Evolutionary conservation across 2,797 vertebrate species (phyloP), one percentile per base, ranked within the genome.

Genomic region (Nasua narica): DNA sequence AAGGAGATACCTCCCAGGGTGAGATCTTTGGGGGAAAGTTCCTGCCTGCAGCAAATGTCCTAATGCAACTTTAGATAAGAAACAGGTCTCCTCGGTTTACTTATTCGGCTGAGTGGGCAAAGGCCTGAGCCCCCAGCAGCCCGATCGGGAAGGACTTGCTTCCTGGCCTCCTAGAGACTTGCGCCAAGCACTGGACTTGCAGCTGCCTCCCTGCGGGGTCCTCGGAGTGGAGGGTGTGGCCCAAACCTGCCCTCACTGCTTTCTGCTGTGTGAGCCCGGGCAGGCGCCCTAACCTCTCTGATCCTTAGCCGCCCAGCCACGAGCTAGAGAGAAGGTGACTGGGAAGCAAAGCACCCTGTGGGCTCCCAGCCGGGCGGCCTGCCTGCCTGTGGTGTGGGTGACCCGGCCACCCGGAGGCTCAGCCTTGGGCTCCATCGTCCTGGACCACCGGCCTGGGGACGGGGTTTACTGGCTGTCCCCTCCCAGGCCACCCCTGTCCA

Each of bases 401-500:
- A 5, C 6, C 0, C 14, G 27, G 72, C 19, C 9, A 16, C 72
- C 12, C 52, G 2, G 5, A 69, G 27, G 9, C 60, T 60, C n/a
- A 12, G 81, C 40, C 25, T 0, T 32, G 35, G 35, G 13, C 43
- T 43, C 19, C 8, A 0, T 6, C 3, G 8, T 48, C 87, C 54
- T 35, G 1, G 84, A 25, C 12, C 18, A 5, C 48, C 70, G 40
- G n/a, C 40, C 70, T 15, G 27, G 14, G 58, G 81, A 3, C 0
- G 12, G 88, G 43, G 43, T 62, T 50, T 18, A n/a, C 5, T 12
- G n/a, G 37, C 40, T 6, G 0, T 13, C 10, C 35, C 67, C 52
- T n/a, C 35, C 6, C 0, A 1, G 18, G 54, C 10, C n/a, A 29
- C 12, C 32, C 16, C n/a, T 4, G 21, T 37, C 1, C 0, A 29